A percentile compares a stretch with the other conserved stretches of the same genome.
phyloP scores from a whole-genome alignment of 2,888 invertebrate species.

The Epistrophe grossulariae region DNA sequence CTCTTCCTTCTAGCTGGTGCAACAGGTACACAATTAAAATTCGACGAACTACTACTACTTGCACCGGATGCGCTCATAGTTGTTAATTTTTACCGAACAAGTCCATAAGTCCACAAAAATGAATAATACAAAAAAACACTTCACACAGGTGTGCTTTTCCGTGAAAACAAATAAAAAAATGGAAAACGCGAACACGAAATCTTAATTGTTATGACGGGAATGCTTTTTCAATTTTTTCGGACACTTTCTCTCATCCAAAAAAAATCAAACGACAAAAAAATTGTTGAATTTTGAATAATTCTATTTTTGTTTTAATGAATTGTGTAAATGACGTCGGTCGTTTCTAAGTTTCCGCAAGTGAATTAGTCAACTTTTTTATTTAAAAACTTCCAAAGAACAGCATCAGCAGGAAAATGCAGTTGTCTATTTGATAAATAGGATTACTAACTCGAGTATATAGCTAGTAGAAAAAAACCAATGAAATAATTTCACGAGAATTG shows the following conservation, averaged over 20 bases:
- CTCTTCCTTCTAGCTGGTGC: constrained; percentile 82
- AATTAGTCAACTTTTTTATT: constrained; percentile 3
- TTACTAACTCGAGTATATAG: constrained; percentile 32
- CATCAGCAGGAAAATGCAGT: constrained; percentile 51
- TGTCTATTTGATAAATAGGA: constrained; percentile 30
- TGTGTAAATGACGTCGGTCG: constrained; percentile 24
- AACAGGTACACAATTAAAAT: constrained; percentile 77
- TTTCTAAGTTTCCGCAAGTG: constrained; percentile 29
- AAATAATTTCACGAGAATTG: constrained; percentile 42
- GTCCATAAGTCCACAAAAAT: background rate
- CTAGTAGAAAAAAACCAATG: constrained; percentile 18
- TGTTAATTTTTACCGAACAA: background rate
- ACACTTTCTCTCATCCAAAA: constrained; percentile 7
- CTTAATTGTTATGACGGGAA: constrained; percentile 30
- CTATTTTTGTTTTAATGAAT: constrained; percentile 49
- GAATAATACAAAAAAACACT: background rate
- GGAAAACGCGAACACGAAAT: constrained; percentile 1
- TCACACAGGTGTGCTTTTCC: background rate
- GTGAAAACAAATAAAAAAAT: background rate
- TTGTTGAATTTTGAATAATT: constrained; percentile 7
- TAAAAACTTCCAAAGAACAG: constrained; percentile 7
- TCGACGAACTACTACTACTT: constrained; percentile 80
- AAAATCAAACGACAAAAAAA: constrained; percentile 3
- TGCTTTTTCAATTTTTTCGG: constrained; percentile 17
- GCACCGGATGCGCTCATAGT: constrained; percentile 82